Base-by-base conservation (phyloP, 2,888 invertebrate genomes). In the Pimpla rufipes region DNA sequence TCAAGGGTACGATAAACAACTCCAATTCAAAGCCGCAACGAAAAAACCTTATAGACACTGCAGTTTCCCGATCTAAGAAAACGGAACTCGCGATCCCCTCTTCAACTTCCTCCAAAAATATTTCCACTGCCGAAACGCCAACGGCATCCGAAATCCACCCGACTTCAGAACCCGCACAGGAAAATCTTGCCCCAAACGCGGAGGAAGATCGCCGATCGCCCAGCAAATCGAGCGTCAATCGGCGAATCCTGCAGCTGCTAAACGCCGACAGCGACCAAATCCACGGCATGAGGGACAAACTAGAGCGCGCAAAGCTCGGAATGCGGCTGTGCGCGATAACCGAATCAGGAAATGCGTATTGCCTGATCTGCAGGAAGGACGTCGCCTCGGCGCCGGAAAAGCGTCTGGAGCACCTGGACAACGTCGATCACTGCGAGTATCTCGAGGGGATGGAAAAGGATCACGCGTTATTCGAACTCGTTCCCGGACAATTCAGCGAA, bases 321-420 rank as follows among this genome's bases (percentile, higher is more conserved):
- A 21, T 84, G 59, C 23, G 16, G 35, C 42, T 77, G 7, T 62
- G 52, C 59, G 16, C 50, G 16, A 66, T n/a, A 1, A 52, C 10
- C 11, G 70, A 73, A n/a, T 29, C 29, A 0, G 35, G 57, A 1
- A 13, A 67, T 10, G 55, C 67, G 21, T 81, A 79, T 3, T 90
- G 90, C 50, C 80, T 90, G 47, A 81, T 88, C 29, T 90, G 90
- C 78, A 81, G 85, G 21, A 75, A 73, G 71, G 82, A 73, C 10
- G 64, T 88, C 29, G 18, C 50, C 6, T 85, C 83, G 66, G 84
- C 88, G 10, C 57, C 79, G 0, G 85, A 86, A 55, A 62, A 52
- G 13, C 80, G 85, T 37, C 88, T 87, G 52, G 88, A 88, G 57
- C 90, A 90, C 70, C 85, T 88, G 11, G 79, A 85, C 2, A 77